Evolutionary conservation across 2,888 invertebrate species (phyloP).

Genomic region (Chymomyza procnemis): DNA sequence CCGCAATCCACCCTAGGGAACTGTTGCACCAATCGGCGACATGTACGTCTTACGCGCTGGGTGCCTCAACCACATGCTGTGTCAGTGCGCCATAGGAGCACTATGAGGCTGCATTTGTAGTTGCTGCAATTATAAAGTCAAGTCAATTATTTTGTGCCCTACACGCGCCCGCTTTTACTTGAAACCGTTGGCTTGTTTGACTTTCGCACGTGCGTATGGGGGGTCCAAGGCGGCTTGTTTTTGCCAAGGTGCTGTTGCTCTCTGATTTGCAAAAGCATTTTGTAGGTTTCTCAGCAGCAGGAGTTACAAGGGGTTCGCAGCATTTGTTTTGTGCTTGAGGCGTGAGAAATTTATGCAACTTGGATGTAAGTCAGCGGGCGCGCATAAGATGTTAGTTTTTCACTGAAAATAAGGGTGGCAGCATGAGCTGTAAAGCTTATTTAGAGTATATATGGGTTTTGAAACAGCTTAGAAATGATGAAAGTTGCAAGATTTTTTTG

Average conservation of each 20-base stretch:
- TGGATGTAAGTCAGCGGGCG: not conserved
- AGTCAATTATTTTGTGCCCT: slow-evolving; percentile 58
- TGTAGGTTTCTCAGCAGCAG: slow-evolving; percentile 68
- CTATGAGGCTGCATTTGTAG: slow-evolving; percentile 6
- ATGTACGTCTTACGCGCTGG: slow-evolving; percentile 49
- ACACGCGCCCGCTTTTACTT: slow-evolving; percentile 16
- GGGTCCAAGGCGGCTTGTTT: slow-evolving; percentile 51
- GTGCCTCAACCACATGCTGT: slow-evolving; percentile 65
- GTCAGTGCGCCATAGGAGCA: slow-evolving; percentile 50
- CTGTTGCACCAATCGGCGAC: slow-evolving; percentile 69
- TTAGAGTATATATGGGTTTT: not conserved
- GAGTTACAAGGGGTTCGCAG: slow-evolving; percentile 30
- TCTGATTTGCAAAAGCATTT: slow-evolving; percentile 11
- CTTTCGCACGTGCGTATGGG: slow-evolving; percentile 71
- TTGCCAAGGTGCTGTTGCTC: slow-evolving; percentile 41
- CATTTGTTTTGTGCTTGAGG: slow-evolving; percentile 17
- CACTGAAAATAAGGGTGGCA: not conserved
- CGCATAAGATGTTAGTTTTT: not conserved
- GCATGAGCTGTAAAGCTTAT: not conserved
- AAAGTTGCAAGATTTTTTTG: not conserved
- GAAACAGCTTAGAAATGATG: not conserved
- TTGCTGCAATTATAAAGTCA: slow-evolving; percentile 63
- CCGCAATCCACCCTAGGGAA: slow-evolving; percentile 53
- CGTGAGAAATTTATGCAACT: slow-evolving; percentile 37
- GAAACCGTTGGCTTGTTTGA: slow-evolving; percentile 16